phyloP scores from a whole-genome alignment of 2,797 vertebrate species.

The Sebastes nivosus region DNA sequence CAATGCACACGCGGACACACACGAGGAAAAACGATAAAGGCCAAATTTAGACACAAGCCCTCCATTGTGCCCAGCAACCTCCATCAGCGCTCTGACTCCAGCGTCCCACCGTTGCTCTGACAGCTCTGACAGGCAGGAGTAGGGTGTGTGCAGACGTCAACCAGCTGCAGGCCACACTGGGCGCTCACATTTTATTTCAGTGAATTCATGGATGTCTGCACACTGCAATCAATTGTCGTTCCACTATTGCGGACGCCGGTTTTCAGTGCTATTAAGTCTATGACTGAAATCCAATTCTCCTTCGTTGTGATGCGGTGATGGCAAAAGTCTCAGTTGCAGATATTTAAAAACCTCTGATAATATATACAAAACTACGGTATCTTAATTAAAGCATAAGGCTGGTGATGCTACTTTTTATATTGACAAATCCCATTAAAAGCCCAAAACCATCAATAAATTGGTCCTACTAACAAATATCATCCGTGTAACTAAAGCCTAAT shows the following conservation, averaged over 20 bases:
- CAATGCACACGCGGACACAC: neutral
- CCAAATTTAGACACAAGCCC: slow-evolving; percentile 51
- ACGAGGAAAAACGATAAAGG: slow-evolving; percentile 31
- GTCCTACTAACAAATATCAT: neutral
- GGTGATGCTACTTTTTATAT: neutral
- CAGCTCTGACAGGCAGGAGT: slow-evolving; percentile 26
- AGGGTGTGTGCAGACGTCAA: slow-evolving; percentile 29
- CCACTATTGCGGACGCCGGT: neutral
- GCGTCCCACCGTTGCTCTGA: slow-evolving; percentile 27
- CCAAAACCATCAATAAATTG: neutral
- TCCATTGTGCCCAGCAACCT: slow-evolving; percentile 56
- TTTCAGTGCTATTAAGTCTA: neutral
- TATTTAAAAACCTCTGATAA: neutral
- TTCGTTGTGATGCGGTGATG: neutral
- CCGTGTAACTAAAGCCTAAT: neutral
- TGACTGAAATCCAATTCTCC: neutral
- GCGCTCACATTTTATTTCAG: slow-evolving; percentile 32
- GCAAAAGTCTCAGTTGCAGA: neutral
- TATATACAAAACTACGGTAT: neutral
- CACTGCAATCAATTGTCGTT: neutral
- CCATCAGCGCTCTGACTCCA: slow-evolving; percentile 22
- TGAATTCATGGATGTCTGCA: slow-evolving; percentile 26
- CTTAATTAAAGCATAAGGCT: neutral
- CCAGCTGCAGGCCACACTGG: slow-evolving; percentile 43
- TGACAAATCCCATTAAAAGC: neutral